These are phyloP conservation scores for Cyclopterus lumpus DNA, from an alignment of 2,797 vertebrate species.

Conservation along the genomic window DNA sequence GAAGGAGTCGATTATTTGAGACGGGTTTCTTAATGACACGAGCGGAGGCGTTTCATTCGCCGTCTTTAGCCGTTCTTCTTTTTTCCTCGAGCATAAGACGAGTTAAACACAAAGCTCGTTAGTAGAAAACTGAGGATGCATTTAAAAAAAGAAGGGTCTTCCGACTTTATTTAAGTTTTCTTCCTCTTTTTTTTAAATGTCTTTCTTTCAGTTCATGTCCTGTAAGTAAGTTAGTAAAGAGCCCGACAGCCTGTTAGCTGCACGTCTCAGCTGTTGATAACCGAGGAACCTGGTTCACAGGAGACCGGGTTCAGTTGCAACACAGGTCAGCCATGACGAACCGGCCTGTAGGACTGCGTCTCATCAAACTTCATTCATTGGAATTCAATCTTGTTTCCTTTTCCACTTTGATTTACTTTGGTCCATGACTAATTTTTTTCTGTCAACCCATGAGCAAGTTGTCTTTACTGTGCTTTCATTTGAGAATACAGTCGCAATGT, in stretches of 20 bases:
- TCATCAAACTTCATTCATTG: neutral
- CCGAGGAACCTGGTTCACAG: neutral
- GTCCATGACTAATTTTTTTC: neutral
- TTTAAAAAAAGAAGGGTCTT: accelerated
- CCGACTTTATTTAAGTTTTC: neutral
- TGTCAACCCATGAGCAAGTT: neutral
- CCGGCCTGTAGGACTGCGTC: neutral
- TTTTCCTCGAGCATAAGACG: neutral
- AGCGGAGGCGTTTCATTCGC: neutral
- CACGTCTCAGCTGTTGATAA: neutral
- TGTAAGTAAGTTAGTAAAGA: neutral
- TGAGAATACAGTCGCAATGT: neutral
- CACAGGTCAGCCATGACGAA: neutral
- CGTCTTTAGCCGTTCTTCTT: neutral
- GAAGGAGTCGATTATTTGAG: neutral
- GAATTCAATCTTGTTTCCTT: neutral
- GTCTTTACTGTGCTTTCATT: neutral
- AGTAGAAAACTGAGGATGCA: neutral
- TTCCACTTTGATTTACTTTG: neutral
- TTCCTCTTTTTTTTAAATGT: too few relatives aligned
- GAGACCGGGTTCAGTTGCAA: neutral
- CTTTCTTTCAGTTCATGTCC: neutral
- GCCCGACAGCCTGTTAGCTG: neutral
- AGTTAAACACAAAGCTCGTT: neutral
- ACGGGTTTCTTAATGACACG: neutral